Evolutionary conservation across 92 coral and sea anemone species (phyloP).

Genomic region (Parazoanthus atlanticus): DNA sequence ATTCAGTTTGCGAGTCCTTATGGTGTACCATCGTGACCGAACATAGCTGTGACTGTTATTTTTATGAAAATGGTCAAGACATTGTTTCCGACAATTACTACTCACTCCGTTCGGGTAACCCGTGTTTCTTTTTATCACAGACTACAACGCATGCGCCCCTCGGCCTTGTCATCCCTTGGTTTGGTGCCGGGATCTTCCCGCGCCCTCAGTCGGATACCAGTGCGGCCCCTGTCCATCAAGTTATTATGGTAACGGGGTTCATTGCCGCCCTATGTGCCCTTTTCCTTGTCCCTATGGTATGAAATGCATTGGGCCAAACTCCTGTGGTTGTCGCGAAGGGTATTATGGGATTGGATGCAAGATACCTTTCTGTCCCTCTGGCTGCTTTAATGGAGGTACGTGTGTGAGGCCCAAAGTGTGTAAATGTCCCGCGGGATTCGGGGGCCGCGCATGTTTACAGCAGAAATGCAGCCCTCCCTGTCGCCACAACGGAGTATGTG

Average conservation of each 20-base stretch:
- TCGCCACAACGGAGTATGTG: slow-evolving; percentile 75
- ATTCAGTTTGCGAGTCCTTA: no score
- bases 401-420: slow-evolving; percentile 82
- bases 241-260: slow-evolving; percentile 15
- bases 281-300: slow-evolving; percentile 79
- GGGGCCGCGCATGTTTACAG: slow-evolving; percentile 70
- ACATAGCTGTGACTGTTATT: neutral
- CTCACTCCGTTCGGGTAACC: neutral
- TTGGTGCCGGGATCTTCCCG: slow-evolving; percentile 58
- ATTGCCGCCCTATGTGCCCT: slow-evolving; percentile 36
- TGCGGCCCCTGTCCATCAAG: slow-evolving; percentile 52
- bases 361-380: slow-evolving; percentile 29
- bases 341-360: slow-evolving; percentile 37
- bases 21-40: neutral
- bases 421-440: slow-evolving; percentile 70
- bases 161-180: slow-evolving; percentile 68
- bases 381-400: slow-evolving; percentile 87
- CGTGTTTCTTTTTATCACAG: slow-evolving; percentile 27
- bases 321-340: slow-evolving; percentile 52
- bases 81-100: neutral
- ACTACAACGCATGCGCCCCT: slow-evolving; percentile 54
- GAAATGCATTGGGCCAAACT: slow-evolving; percentile 72
- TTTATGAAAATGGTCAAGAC: neutral
- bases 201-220: slow-evolving; percentile 34
- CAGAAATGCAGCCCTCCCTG: slow-evolving; percentile 71